Conservation (phyloP, 2,888 invertebrate species). For the Dasysyrphus tricinctus region DNA sequence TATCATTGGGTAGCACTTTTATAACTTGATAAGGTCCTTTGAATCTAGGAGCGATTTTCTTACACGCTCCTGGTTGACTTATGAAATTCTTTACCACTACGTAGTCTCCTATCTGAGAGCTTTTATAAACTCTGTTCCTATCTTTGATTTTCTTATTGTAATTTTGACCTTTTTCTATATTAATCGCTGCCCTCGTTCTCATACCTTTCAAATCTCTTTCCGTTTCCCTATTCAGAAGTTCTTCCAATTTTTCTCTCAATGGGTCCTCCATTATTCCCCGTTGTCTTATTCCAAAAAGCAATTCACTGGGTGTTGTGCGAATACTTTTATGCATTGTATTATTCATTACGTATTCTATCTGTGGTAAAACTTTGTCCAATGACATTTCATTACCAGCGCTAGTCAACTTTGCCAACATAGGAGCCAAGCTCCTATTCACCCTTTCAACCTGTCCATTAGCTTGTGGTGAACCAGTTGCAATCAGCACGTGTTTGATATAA, state of each 20-base stretch:
- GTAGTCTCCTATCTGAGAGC: no score
- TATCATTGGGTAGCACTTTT: no score
- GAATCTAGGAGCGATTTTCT: no score
- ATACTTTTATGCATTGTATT: slow-evolving; percentile 56
- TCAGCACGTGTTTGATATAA: slow-evolving; percentile 57
- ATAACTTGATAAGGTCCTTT: no score
- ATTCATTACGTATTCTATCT: slow-evolving; percentile 48
- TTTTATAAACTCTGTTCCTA: no score
- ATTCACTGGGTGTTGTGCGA: slow-evolving; percentile 48
- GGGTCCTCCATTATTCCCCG: slow-evolving; percentile 44
- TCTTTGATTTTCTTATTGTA: no score
- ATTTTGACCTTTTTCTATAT: no score
- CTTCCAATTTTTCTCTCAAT: slow-evolving; percentile 46
- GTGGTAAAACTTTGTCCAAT: slow-evolving; percentile 37
- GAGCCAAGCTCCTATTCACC: slow-evolving; percentile 38
- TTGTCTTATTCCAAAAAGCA: slow-evolving; percentile 65
- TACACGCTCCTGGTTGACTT: no score
- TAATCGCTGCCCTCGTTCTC: neutral
- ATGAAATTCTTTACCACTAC: no score
- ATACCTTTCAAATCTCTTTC: neutral
- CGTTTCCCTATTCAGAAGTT: neutral
- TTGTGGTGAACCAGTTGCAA: slow-evolving; percentile 71
- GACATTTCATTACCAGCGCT: neutral
- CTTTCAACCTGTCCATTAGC: slow-evolving; percentile 76
- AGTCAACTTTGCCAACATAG: slow-evolving; percentile 69